Evolutionary conservation across 1,140 invertebrate species (phyloP).

Genomic region (Penaeus vannamei): DNA sequence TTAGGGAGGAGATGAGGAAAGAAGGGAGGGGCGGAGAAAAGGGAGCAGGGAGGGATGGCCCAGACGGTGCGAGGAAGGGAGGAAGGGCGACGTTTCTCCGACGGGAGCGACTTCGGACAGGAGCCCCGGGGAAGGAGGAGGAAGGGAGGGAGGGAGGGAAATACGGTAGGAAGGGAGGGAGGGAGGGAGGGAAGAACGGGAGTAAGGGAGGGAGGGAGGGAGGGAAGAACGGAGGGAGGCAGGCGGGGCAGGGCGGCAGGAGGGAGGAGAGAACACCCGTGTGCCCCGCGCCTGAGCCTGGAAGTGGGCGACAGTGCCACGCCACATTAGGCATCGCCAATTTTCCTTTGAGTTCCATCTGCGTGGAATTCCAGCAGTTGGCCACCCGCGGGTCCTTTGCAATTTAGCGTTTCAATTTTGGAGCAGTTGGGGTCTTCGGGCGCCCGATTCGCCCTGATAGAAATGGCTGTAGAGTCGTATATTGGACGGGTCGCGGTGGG

Average conservation of each 20-base stretch:
- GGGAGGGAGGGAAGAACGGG: neutral
- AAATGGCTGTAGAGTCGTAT: neutral
- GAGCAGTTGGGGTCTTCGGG: neutral
- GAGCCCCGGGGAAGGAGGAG: too few relatives aligned
- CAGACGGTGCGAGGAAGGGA: neutral
- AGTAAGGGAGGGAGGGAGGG: neutral
- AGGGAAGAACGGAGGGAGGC: neutral
- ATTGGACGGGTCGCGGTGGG: neutral
- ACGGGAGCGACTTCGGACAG: neutral
- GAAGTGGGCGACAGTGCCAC: slow-evolving; percentile 3
- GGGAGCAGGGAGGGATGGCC: neutral
- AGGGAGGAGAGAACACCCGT: neutral
- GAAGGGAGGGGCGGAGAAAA: neutral
- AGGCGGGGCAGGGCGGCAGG: neutral
- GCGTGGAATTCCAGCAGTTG: slow-evolving; percentile 39
- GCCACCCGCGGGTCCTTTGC: slow-evolving; percentile 31
- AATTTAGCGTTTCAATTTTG: slow-evolving; percentile 54
- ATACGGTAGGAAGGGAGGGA: neutral
- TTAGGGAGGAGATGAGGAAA: neutral
- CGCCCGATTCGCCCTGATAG: neutral
- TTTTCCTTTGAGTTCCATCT: slow-evolving; percentile 41
- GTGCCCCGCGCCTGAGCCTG: too few relatives aligned
- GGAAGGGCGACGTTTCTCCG: neutral
- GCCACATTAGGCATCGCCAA: slow-evolving; percentile 48
- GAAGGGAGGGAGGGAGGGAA: neutral